phyloP scores from a whole-genome alignment of 2,113 vertebrate species.

The Aptenodytes forsteri region DNA sequence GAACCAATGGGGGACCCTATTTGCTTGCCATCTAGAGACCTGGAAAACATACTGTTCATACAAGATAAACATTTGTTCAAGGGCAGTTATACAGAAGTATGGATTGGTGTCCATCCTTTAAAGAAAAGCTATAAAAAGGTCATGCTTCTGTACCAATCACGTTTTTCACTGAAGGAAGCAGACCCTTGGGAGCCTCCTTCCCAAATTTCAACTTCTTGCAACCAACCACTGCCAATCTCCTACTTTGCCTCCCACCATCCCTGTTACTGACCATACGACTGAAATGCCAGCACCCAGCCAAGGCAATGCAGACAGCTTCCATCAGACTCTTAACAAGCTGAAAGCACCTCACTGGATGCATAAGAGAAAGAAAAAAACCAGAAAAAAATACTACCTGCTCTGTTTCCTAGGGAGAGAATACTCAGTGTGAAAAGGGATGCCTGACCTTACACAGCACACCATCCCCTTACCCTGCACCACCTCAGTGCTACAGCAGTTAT shows the following conservation, averaged over 20 bases:
- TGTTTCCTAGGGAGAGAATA: not conserved
- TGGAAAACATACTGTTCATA: not conserved
- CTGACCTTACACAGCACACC: not conserved
- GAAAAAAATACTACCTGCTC: not conserved
- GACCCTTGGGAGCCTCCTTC: not conserved
- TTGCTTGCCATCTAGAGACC: not conserved
- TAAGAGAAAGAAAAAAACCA: not conserved
- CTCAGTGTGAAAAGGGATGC: not conserved
- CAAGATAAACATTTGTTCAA: not conserved
- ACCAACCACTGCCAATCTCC: not conserved
- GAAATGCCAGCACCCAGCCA: not conserved
- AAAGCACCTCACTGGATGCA: not conserved
- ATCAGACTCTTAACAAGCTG: not conserved
- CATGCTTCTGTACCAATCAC: not conserved
- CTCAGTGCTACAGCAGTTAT: not conserved
- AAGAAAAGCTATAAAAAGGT: not conserved
- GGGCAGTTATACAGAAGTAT: not conserved
- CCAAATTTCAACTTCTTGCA: not conserved
- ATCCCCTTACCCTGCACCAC: not conserved
- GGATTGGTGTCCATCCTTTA: not conserved
- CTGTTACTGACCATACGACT: rapidly evolving
- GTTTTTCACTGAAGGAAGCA: not conserved
- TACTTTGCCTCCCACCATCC: not conserved
- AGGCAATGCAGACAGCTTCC: not conserved
- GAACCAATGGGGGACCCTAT: not conserved